These are phyloP conservation scores for Phylloscopus trochilus DNA, from an alignment of 2,113 vertebrate species.

Conservation along the genomic window DNA sequence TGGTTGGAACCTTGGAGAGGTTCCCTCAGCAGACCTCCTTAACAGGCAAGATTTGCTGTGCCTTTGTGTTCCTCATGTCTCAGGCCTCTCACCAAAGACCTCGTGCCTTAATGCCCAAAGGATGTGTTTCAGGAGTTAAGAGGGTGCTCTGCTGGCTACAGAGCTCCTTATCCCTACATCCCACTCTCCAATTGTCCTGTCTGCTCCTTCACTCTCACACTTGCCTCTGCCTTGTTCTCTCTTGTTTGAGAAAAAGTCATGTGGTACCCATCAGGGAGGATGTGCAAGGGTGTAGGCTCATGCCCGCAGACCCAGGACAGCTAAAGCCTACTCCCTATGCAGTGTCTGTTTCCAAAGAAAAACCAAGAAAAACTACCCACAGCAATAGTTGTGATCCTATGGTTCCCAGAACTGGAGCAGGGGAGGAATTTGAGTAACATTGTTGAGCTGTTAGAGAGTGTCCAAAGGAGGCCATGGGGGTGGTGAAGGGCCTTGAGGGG, in stretches of 20 bases:
- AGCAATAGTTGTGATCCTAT: neutral
- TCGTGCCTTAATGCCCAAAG: neutral
- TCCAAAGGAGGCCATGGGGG: accelerated
- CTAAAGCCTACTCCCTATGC: neutral
- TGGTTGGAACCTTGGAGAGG: neutral
- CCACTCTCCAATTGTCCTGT: neutral
- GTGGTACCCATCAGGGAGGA: neutral
- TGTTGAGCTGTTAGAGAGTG: too few species aligned
- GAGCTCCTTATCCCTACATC: neutral
- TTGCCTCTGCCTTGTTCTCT: neutral
- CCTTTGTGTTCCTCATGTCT: neutral
- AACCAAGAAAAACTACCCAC: neutral
- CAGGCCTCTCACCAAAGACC: neutral
- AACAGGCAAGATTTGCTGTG: neutral
- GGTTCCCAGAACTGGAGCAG: neutral
- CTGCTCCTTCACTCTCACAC: neutral
- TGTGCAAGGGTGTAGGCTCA: neutral
- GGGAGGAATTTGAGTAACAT: neutral
- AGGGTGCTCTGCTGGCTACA: neutral
- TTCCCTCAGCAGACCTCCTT: neutral
- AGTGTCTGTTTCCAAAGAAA: neutral
- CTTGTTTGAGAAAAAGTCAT: neutral
- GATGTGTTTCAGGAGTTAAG: neutral
- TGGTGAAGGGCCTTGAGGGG: neutral
- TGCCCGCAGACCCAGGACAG: neutral